Evolutionary conservation across 2,888 invertebrate genomes (phyloP), one percentile per base, ranked within the genome.

Genomic region (Thymelicus lineola): DNA sequence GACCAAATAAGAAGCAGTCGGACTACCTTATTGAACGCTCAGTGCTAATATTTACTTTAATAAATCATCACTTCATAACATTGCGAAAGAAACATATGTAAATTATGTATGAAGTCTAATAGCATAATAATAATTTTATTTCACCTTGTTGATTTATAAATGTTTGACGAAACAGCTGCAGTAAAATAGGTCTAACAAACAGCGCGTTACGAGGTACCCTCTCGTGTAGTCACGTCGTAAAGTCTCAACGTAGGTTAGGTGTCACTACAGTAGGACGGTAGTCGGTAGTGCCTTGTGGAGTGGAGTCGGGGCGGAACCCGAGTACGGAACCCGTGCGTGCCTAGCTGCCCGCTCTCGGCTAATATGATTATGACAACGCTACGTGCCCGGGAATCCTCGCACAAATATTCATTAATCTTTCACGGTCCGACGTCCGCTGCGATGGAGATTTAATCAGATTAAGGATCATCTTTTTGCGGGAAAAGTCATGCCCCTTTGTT

Each of bases 401-500:
- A 91, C 93, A 93, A 93, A 93, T 91, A 93, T 92, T 93, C 93
- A 93, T 93, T 93, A 93, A 93, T 93, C 93, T 93, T 93, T 92
- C 92, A 93, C 93, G 92, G 91, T 87, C 92, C 89, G 93, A 93
- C 93, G 91, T 93, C 91, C 88, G 87, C 91, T 86, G 86, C 91
- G 91, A 93, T 93, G 93, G 93, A 92, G 93, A 93, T 93, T 93
- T 93, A 93, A 93, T 93, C 93, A 92, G 93, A 93, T 93, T 93
- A 93, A 92, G 93, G 93, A 92, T 93, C 93, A 93, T 93, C 91
- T 93, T 93, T 93, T 93, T 90, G 90, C 89, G 88, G 89, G 88
- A 90, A 90, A 91, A 91, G 90, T 91, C 91, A 86, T 91, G 92
- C 87, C 90, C 92, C 87, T 92, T 91, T 92, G 91, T 93, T 92